Conservation (phyloP, 2,888 invertebrate species). For the Hypomecis punctinalis region DNA sequence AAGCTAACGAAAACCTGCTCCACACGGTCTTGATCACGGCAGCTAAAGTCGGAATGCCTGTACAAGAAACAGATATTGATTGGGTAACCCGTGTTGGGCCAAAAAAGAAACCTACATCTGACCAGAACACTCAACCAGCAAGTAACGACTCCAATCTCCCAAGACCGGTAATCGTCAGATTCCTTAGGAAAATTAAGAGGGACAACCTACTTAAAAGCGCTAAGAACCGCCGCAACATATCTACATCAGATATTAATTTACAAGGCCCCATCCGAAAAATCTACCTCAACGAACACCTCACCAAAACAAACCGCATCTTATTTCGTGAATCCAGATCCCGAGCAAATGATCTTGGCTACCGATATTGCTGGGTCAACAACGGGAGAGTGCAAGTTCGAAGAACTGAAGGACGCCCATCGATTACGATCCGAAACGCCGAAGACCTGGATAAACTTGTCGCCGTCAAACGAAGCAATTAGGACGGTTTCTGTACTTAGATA, state of each 20-base stretch:
- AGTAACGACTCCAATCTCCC: not conserved
- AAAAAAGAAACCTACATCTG: not conserved
- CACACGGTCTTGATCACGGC: not conserved
- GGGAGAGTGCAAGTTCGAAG: not conserved
- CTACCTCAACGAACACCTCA: not conserved
- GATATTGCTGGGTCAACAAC: not conserved
- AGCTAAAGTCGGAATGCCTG: not conserved
- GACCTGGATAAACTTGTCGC: not conserved
- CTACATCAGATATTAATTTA: not conserved
- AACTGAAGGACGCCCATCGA: not conserved
- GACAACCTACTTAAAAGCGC: not conserved
- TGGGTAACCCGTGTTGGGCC: not conserved
- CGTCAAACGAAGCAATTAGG: not conserved
- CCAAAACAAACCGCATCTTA: not conserved
- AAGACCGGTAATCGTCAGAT: not conserved
- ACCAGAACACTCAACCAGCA: not conserved
- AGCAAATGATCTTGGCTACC: not conserved
- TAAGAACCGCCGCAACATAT: not conserved
- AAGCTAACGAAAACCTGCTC: not conserved
- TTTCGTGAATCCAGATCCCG: not conserved
- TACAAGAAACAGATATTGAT: not conserved
- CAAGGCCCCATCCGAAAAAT: not conserved
- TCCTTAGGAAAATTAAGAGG: not conserved
- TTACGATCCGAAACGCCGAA: not conserved
- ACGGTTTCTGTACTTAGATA: too few species aligned